Base-by-base conservation (phyloP, 1,140 invertebrate species). In the Nasonia vitripennis region DNA sequence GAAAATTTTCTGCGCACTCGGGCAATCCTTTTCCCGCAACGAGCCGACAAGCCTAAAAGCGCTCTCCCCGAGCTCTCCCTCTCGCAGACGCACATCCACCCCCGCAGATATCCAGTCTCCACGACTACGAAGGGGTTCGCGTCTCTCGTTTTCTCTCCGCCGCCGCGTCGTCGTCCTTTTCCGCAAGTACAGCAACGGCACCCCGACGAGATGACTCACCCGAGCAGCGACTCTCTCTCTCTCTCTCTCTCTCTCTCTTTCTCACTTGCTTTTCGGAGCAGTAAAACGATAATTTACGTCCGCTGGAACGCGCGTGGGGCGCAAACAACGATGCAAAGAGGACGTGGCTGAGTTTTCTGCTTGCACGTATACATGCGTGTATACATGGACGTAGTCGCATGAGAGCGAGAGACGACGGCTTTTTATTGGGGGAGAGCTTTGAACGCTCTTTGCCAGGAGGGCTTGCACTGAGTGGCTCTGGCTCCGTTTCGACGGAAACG, bases 201-300 rank as follows among this genome's bases (percentile, higher is more conserved):
- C 55, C 55, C 55, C 17, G 55, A 62, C 17, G 55, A 37, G 34
- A 62, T 62, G 55, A 62, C 55, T 62, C 55, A 55, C 14, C 12
- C 51, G 17, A 55, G 51, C 51, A 62, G 55, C 17, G 4, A 2
- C 51, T 37, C 34, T 37, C 34, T 37, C 34, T 37, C 34, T 37
- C 34, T 37, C 34, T 6, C 34, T 6, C 34, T 37, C 34, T 27
- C 27, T 34, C 34, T 37, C 34, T 37, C 34, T 37, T 4, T 37
- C 34, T 37, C 34, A n/a, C 20, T 62, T 5, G 55, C 55, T 62
- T 62, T 62, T 62, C 55, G 55, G 55, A n/a, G 55, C 20, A 62
- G n/a, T 62, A 62, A 62, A 62, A 62, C 55, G 55, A 62, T 62
- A 62, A 62, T 62, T 62, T 62, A 62, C 55, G 55, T 62, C 55